These are phyloP conservation scores for Ganaspis sp. DNA, from an alignment of 1,140 invertebrate species.

Conservation along the genomic window DNA sequence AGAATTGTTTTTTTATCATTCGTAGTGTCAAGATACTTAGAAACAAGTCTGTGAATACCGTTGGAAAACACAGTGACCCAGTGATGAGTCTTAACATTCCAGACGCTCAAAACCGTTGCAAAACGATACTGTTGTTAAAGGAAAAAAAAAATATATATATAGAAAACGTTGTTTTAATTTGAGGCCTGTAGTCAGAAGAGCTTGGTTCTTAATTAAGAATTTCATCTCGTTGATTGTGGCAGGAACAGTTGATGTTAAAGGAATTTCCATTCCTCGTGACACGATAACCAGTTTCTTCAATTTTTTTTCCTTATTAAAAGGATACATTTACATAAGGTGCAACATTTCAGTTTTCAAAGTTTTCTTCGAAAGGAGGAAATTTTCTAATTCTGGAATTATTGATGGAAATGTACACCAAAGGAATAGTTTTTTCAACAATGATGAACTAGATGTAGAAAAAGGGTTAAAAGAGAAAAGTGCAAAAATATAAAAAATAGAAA, in stretches of 20 bases:
- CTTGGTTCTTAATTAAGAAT: slow-evolving; percentile 4
- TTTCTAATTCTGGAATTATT: neutral
- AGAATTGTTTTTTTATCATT: neutral
- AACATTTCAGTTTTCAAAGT: neutral
- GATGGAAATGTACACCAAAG: neutral
- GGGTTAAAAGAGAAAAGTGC: too few species aligned
- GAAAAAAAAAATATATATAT: neutral
- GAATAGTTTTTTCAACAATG: too few species aligned
- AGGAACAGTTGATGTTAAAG: neutral
- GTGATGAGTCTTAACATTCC: slow-evolving; percentile 10
- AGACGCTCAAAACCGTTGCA: slow-evolving; percentile 19
- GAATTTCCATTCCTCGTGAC: slow-evolving; percentile 12
- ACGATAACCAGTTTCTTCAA: slow-evolving; percentile 16
- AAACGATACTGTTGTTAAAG: neutral
- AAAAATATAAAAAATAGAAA: too few species aligned
- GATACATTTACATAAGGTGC: slow-evolving; percentile 1
- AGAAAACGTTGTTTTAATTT: neutral
- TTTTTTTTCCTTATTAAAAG: neutral
- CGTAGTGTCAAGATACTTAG: neutral
- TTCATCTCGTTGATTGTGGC: neutral
- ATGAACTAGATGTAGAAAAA: too few species aligned
- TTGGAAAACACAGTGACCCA: slow-evolving; percentile 27
- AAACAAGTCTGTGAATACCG: slow-evolving; percentile 1
- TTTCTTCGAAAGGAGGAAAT: neutral
- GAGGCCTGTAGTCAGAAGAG: neutral